phyloP scores from a whole-genome alignment of 1,140 invertebrate genomes.

The Oreohelix idahoensis region DNA sequence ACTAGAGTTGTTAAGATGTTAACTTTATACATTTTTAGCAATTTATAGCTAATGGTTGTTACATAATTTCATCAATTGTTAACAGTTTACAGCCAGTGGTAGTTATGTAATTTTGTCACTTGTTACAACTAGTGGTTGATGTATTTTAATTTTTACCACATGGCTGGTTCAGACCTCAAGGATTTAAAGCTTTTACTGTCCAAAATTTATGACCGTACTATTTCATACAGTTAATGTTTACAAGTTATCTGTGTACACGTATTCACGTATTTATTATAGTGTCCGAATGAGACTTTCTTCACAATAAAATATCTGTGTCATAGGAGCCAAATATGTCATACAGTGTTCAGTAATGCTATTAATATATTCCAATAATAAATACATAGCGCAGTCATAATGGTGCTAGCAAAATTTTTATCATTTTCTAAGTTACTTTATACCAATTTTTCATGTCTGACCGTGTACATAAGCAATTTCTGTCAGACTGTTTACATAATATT shows the following conservation, averaged over 20 bases:
- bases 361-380: conserved; percentile 29
- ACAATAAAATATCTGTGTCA: background rate
- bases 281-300: background rate
- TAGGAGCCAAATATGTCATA: background rate
- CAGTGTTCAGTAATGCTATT: conserved; percentile 19
- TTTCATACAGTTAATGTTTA: background rate
- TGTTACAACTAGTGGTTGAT: too few relatives aligned
- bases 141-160: too few relatives aligned
- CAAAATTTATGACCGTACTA: too few relatives aligned
- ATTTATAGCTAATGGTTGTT: too few relatives aligned
- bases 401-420: conserved; percentile 14
- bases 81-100: too few relatives aligned
- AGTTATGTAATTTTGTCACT: too few relatives aligned
- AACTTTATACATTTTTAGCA: too few relatives aligned
- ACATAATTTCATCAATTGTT: too few relatives aligned
- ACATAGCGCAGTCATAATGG: conserved; percentile 28
- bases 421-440: background rate
- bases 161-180: too few relatives aligned
- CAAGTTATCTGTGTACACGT: background rate
- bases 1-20: too few relatives aligned
- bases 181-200: too few relatives aligned
- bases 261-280: background rate
- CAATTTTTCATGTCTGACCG: background rate
- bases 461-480: background rate
- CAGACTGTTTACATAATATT: background rate